Conservation (phyloP, 2,888 invertebrate species). For the Tethea ocularis region DNA sequence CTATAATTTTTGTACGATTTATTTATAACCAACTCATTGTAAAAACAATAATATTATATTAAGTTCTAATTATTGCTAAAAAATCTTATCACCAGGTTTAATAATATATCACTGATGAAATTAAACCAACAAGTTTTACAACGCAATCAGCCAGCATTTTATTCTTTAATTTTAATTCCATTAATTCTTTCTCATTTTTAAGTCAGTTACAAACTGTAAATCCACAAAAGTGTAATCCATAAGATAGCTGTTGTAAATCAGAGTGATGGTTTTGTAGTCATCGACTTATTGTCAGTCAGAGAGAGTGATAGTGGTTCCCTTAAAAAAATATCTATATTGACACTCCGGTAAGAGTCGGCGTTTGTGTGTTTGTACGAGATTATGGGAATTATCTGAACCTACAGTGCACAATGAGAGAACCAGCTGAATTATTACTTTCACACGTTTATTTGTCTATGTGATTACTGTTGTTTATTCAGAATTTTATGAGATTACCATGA, state of each 20-base stretch:
- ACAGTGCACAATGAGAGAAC: constrained; percentile 15
- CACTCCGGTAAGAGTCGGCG: constrained; percentile 24
- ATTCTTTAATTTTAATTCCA: too few relatives aligned
- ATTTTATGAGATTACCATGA: background rate
- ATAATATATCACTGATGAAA: background rate
- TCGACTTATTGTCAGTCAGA: background rate
- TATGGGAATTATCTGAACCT: constrained; percentile 21
- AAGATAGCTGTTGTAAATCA: background rate
- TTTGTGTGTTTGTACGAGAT: constrained; percentile 29
- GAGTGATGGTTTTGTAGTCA: background rate
- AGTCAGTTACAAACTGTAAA: too few relatives aligned
- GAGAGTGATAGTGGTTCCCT: background rate
- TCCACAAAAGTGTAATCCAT: too few relatives aligned
- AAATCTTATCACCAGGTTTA: too few relatives aligned
- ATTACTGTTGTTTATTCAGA: background rate
- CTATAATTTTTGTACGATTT: too few relatives aligned
- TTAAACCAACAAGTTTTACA: background rate
- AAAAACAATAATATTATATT: too few relatives aligned
- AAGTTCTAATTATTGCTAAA: too few relatives aligned
- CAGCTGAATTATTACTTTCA: constrained; percentile 14
- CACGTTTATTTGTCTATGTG: constrained; percentile 2
- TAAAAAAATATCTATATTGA: constrained; percentile 31
- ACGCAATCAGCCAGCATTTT: background rate
- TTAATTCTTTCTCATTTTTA: too few relatives aligned
- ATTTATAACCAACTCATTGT: too few relatives aligned